Evolutionary conservation across 2,113 vertebrate genomes (phyloP).

Genomic region (Corynorhinus townsendii): DNA sequence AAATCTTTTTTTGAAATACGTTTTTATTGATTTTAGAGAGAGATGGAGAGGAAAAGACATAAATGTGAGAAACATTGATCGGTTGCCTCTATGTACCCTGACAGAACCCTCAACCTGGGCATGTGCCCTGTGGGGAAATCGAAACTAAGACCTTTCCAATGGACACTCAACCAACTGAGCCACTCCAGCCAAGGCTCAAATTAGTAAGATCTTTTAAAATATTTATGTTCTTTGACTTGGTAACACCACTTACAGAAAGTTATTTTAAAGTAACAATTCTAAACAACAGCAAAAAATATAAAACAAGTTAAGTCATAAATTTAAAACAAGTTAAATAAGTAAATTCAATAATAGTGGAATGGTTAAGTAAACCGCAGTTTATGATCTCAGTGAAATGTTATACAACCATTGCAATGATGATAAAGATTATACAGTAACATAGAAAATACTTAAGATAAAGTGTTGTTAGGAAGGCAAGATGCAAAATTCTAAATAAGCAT

Average conservation of each 20-base stretch:
- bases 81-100: background rate
- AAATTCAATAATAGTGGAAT: background rate
- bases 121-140: background rate
- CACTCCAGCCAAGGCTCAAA: background rate
- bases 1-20: constrained; percentile 7
- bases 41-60: background rate
- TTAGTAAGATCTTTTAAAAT: background rate
- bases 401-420: background rate
- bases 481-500: constrained; percentile 34
- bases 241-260: constrained; percentile 19
- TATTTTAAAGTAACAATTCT: constrained; percentile 52
- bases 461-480: constrained; percentile 46
- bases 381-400: constrained; percentile 19
- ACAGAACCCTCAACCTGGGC: background rate
- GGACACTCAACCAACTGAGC: too few species aligned
- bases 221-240: background rate
- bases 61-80: background rate
- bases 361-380: constrained; percentile 43
- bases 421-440: constrained; percentile 7
- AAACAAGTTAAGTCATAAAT: constrained; percentile 43
- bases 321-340: constrained; percentile 52
- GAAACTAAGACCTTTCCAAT: too few species aligned
- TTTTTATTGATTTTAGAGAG: background rate
- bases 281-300: constrained; percentile 50
- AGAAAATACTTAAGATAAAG: constrained; percentile 12